Conservation (phyloP, 2,113 vertebrate genomes). For the Saccopteryx bilineata region DNA sequence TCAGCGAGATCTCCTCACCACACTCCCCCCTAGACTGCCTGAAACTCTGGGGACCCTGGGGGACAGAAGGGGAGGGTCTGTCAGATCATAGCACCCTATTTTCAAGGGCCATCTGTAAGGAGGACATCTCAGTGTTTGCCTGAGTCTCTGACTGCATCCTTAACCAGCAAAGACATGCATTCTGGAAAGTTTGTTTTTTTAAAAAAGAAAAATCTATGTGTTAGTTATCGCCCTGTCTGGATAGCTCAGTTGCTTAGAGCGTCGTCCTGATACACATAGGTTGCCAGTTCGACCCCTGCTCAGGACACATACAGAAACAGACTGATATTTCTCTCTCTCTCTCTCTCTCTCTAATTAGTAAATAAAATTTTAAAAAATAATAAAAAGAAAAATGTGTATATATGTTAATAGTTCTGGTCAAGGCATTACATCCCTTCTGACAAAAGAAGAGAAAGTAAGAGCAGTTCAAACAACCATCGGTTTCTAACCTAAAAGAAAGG, state of each 20-base stretch:
- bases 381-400: not conserved
- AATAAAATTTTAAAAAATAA: no score
- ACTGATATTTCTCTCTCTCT: no score
- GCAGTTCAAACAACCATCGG: not conserved
- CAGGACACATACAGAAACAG: no score
- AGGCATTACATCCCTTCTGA: not conserved
- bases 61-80: conserved; percentile 15
- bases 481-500: conserved; percentile 24
- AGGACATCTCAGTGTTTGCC: not conserved
- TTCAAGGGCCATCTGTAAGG: conserved; percentile 8
- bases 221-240: no score
- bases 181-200: conserved; percentile 30
- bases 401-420: not conserved
- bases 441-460: not conserved
- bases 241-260: no score
- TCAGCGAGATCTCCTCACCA: conserved; percentile 24
- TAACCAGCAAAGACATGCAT: not conserved
- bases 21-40: not conserved
- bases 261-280: no score
- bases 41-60: not conserved
- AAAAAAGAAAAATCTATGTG: conserved; percentile 25
- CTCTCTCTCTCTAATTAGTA: no score
- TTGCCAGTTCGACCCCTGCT: no score
- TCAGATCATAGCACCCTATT: conserved; percentile 64
- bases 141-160: conserved; percentile 1